Evolutionary conservation across 1,140 invertebrate species (phyloP).

Genomic region (Procambarus clarkii): DNA sequence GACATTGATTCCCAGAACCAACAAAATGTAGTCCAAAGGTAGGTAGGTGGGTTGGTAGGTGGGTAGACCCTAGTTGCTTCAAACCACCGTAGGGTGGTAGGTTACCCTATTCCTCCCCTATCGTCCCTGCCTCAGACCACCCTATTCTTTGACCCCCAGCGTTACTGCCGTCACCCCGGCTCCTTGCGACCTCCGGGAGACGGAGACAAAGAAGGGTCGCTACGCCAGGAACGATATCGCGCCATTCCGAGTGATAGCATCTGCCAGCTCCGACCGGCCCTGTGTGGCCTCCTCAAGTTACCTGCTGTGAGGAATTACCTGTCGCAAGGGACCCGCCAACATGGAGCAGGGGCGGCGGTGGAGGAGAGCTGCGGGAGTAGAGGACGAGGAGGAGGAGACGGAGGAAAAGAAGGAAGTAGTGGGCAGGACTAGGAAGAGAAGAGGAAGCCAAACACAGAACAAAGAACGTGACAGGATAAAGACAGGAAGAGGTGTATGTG

Average conservation of each 20-base stretch:
- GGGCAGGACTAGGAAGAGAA: not conserved
- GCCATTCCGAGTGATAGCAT: slow-evolving; percentile 17
- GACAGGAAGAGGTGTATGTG: too few species aligned
- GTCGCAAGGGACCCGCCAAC: not conserved
- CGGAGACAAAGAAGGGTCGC: slow-evolving; percentile 28
- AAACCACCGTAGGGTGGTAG: not conserved
- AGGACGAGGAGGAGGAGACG: not conserved
- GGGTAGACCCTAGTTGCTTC: too few species aligned
- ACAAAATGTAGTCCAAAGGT: too few species aligned
- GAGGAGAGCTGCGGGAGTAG: not conserved
- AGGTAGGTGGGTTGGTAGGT: too few species aligned
- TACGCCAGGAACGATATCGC: slow-evolving; percentile 20
- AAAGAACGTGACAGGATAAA: too few species aligned
- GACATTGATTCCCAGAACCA: too few species aligned
- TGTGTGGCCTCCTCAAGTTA: slow-evolving; percentile 32
- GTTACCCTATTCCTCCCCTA: not conserved
- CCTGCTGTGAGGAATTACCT: slow-evolving; percentile 20
- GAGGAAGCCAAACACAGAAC: not conserved
- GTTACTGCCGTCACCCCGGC: not conserved
- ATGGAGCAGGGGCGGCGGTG: not conserved
- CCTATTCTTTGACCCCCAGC: not conserved
- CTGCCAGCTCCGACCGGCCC: not conserved
- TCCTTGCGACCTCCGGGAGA: not conserved
- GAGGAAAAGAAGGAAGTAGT: not conserved
- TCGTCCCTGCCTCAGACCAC: too few species aligned